Base-by-base conservation (phyloP, 2,113 vertebrate genomes). In the Speoplatyrhinus poulsoni region DNA sequence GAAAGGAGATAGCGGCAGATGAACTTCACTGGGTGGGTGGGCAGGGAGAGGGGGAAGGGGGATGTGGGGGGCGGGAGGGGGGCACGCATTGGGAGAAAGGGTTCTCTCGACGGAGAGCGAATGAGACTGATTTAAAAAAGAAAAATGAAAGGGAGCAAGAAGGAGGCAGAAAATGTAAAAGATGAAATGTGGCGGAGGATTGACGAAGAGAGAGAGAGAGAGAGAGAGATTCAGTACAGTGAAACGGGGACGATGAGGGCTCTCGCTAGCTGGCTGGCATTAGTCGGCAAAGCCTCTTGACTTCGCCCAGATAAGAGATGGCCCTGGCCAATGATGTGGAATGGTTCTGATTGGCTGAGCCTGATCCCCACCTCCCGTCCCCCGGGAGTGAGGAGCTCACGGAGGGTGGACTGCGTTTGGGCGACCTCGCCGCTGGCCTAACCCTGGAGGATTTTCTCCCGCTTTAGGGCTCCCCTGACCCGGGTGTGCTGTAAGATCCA, bases 261-360 rank as follows among this genome's bases (percentile, higher is more conserved):
- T 85, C 80, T 33, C 64, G 82, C 86, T 19, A 77, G 82, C 78
- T 61, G 70, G 80, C 85, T 84, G 87, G 87, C 80, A 90, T 92
- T 89, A 91, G 88, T 71, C 75, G 82, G 82, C 78, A 90, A 90
- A 88, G 81, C 89, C 83, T 85, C 82, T 85, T 82, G 81, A 84
- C 84, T 90, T 61, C 79, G 73, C 78, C 62, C 47, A 82, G 91
- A 91, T 90, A 90, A 90, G 89, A 86, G 87, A 87, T 87, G 85
- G 85, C 78, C 74, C 85, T 85, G 85, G 74, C 85, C 90, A 90
- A 80, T 90, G 88, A 90, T 86, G 90, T 88, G 88, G 80, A 90
- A 87, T 81, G 87, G 87, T 85, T 91, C 86, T 85, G 86, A 91
- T 92, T 86, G 89, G 82, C 81, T 82, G 84, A 87, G 78, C 73